Evolutionary conservation across 2,888 invertebrate species (phyloP), one percentile per base, ranked within the genome.

Genomic region (Drosophila histrio): DNA sequence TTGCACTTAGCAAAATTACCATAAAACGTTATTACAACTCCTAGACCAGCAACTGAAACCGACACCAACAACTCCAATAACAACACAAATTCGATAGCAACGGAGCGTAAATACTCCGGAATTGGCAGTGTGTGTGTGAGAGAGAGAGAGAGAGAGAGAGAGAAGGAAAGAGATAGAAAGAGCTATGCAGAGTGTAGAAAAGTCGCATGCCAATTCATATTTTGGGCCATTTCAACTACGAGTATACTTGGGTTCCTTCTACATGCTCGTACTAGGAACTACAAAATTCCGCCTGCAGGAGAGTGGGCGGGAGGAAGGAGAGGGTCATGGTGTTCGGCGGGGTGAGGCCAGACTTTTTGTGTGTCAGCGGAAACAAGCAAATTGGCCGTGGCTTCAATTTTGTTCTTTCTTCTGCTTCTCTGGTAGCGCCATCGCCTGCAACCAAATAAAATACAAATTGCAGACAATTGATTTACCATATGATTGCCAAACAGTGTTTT

Each of bases 321-420:
- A 13, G n/a, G n/a, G 43, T 8, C 34, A 5, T 19, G 21, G 28
- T 21, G 47, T 13, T 13, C 9, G 32, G 30, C 17, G 39, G 8
- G 32, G 28, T 36, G 32, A 21, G 32, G 17, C 19, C 17, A 43
- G 39, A 52, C 15, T 46, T 52, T 72, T 73, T 69, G 72, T 72
- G 68, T 80, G 75, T 75, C 76, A 77, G 72, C 82, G 88, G 87
- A 84, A 80, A 84, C 80, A 72, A 52, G 73, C 72, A 84, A 85
- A 85, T 85, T 87, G 85, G 76, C 89, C 85, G 81, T 88, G 85
- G 85, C 89, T 87, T 74, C 76, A 78, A 76, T 88, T 84, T 70
- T 44, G 36, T 49, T 36, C 59, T 63, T 53, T 47, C 13, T 47
- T 47, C 13, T 49, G 49, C n/a, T 9, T 47, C 21, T 21, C 8